Base-by-base conservation (phyloP, 2,888 invertebrate species). In the Tetragnatha montana region DNA sequence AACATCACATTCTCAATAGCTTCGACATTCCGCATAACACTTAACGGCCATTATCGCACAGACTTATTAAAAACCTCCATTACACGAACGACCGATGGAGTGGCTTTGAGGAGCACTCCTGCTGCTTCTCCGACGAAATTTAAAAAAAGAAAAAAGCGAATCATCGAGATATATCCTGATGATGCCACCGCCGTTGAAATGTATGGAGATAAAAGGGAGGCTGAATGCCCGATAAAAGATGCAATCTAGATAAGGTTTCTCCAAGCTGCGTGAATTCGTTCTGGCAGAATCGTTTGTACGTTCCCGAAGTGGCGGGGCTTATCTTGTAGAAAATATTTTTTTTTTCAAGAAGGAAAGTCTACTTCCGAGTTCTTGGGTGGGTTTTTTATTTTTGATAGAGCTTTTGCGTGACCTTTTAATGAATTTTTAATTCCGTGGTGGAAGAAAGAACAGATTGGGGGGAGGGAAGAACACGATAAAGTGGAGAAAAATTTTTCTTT, bases 211-310 rank as follows among this genome's bases (percentile, higher is more conserved):
- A 82, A 74, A 35, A 12, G 60, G 73, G 78, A 35, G 50, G 50
- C 22, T 50, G 70, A 8, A 49, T 60, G 76, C 17, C 22, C 78
- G 85, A 85, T 85, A 85, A 85, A 85, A 79, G 85, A 85, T 85
- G 85, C 85, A 85, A 85, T 85, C 78, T 78, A 85, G 85, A 85
- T 85, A 85, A 78, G 76, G 76, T 76, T 21, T 60, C 35, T 50
- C 19, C 50, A 76, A 17, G 50, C 76, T 76, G 76, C 17, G 60
- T 12, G 80, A 80, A 80, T 68, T 47, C 35, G 69, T 60, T 60
- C 73, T 60, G 12, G 82, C 73, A 50, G 82, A 82, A 82, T 82
- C 71, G 74, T 47, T 73, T 82, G 22, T 19, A 50, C 51, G 73
- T 73, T 73, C 82, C 69, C 49, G 35, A 50, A 73, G 60, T 51